Evolutionary conservation across 2,888 invertebrate species (phyloP).

Genomic region (Calephelis perditalis): DNA sequence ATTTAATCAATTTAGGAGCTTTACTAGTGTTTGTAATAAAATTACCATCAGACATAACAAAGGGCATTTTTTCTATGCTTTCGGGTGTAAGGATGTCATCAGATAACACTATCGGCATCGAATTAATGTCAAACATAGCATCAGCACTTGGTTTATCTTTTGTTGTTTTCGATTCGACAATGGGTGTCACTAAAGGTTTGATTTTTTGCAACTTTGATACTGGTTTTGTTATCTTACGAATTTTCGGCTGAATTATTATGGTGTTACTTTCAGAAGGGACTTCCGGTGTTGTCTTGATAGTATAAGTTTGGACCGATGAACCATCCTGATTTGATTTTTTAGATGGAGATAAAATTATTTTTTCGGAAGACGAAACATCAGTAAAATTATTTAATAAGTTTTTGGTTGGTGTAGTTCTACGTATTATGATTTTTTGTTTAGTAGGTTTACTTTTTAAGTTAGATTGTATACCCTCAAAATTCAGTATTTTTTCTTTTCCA

Average conservation of each 20-base stretch:
- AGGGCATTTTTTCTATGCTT: conserved; percentile 83
- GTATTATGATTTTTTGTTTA: conserved; percentile 68
- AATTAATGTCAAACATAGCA: conserved; percentile 83
- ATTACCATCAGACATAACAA: conserved; percentile 74
- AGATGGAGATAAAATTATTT: conserved; percentile 60
- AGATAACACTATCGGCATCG: conserved; percentile 86
- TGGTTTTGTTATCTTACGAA: conserved; percentile 55
- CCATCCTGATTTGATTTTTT: conserved; percentile 51
- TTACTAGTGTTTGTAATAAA: conserved; percentile 49
- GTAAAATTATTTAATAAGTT: conserved; percentile 51
- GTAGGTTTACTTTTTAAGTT: conserved; percentile 50
- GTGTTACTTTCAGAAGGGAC: conserved; percentile 47
- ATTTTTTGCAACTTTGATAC: conserved; percentile 55
- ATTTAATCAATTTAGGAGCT: conserved; percentile 52
- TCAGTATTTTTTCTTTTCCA: conserved; percentile 66
- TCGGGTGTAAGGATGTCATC: conserved; percentile 84
- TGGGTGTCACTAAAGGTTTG: conserved; percentile 46
- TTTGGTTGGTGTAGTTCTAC: conserved; percentile 55
- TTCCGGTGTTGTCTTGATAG: conserved; percentile 60
- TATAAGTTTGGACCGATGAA: conserved; percentile 62
- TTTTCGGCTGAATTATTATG: conserved; percentile 55
- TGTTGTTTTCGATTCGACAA: conserved; percentile 41
- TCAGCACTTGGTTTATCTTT: conserved; percentile 38
- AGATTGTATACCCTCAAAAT: conserved; percentile 63
- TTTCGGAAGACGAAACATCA: conserved; percentile 57